Conservation (phyloP, 2,797 vertebrate species). For the Ceryle rudis region DNA sequence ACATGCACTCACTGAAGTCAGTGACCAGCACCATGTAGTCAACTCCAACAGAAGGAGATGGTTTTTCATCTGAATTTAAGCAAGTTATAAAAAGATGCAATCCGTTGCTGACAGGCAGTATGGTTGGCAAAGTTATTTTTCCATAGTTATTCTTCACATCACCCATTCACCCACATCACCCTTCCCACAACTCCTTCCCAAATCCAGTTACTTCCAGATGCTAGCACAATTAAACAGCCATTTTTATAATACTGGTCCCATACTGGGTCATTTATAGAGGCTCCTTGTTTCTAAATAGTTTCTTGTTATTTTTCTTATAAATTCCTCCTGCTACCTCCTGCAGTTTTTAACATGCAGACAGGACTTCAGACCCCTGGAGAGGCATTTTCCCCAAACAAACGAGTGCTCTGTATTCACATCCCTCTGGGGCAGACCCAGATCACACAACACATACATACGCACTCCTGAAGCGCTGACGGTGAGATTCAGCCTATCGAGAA, state of each 20-base stretch:
- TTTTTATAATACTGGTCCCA: conserved; percentile 22
- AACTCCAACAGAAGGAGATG: neutral
- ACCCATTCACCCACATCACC: neutral
- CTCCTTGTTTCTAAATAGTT: conserved; percentile 12
- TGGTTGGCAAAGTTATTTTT: neutral
- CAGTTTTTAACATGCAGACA: conserved; percentile 18
- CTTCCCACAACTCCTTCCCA: neutral
- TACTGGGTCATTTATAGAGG: conserved; percentile 11
- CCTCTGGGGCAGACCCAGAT: neutral
- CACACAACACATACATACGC: neutral
- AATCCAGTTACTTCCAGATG: neutral
- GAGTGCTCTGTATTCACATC: neutral
- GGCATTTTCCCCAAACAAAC: conserved; percentile 14
- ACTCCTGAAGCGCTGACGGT: neutral
- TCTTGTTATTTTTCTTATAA: conserved; percentile 61
- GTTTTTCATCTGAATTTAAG: neutral
- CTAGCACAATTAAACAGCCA: neutral
- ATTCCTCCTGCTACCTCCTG: conserved; percentile 51
- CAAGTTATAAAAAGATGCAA: neutral
- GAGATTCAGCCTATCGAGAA: neutral
- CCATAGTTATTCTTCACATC: neutral
- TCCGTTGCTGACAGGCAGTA: neutral
- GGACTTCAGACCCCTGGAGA: neutral
- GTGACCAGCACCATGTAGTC: neutral
- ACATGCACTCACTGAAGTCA: neutral